A percentile compares a stretch with the other conserved stretches of the same genome.
Conservation (phyloP, 2,113 vertebrate genomes). For the Coreoperca whiteheadi region DNA sequence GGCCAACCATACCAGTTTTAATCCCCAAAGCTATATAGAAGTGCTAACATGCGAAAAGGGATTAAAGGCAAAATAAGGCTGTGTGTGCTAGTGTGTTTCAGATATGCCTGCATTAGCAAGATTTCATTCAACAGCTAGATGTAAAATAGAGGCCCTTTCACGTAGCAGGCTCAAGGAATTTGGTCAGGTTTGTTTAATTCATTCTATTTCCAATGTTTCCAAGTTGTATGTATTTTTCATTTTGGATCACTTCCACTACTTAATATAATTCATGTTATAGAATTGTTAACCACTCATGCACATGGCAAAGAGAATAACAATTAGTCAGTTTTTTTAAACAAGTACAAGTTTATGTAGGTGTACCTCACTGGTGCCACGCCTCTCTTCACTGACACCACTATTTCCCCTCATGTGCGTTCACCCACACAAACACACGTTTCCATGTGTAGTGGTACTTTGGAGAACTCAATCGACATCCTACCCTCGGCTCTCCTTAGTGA, state of each 20-base stretch:
- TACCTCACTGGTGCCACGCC: background rate
- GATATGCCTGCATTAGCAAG: conserved; percentile 76
- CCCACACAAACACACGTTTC: conserved; percentile 62
- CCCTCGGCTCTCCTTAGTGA: conserved; percentile 63
- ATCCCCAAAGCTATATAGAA: conserved; percentile 75
- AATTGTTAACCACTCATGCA: background rate
- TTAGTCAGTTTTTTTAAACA: background rate
- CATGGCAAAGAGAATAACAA: background rate
- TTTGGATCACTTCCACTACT: background rate
- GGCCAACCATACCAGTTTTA: conserved; percentile 59
- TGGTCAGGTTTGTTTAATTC: conserved; percentile 18
- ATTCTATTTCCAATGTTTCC: conserved; percentile 3
- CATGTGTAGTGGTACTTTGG: conserved; percentile 41
- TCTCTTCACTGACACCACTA: background rate
- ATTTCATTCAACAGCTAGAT: conserved; percentile 58
- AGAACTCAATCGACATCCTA: conserved; percentile 72
- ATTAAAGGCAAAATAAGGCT: conserved; percentile 71
- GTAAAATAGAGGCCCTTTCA: conserved; percentile 34
- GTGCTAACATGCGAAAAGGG: conserved; percentile 71
- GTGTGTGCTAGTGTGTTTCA: conserved; percentile 68
- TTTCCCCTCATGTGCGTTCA: conserved; percentile 24
- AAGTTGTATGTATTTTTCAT: conserved; percentile 3
- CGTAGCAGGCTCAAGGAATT: conserved; percentile 28
- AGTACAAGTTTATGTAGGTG: background rate
- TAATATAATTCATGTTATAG: background rate